phyloP scores from a whole-genome alignment of 1,140 invertebrate genomes.

The Oryzaephilus surinamensis region DNA sequence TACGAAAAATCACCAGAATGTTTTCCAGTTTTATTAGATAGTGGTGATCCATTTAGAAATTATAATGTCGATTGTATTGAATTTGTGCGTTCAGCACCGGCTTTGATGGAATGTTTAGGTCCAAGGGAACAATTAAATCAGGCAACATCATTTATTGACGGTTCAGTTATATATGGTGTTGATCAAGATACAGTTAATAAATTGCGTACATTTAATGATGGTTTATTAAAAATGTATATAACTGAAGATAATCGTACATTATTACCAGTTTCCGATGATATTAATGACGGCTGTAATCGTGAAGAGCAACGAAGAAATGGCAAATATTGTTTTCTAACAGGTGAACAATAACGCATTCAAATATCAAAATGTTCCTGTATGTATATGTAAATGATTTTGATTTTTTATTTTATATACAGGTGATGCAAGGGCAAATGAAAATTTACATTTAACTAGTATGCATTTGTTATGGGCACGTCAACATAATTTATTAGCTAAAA shows the following conservation, averaged over 20 bases:
- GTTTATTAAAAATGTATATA: conserved; percentile 51
- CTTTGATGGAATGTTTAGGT: conserved; percentile 73
- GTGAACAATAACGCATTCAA: conserved; percentile 27
- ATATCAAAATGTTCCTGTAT: not conserved
- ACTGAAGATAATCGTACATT: conserved; percentile 53
- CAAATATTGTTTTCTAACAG: conserved; percentile 66
- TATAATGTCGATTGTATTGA: conserved; percentile 66
- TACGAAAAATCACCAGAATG: conserved; percentile 61
- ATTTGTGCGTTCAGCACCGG: conserved; percentile 72
- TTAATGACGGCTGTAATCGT: conserved; percentile 64
- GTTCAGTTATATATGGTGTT: conserved; percentile 73
- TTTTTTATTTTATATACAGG: conserved; percentile 38
- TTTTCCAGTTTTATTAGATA: conserved; percentile 58
- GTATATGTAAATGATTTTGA: conserved; percentile 4
- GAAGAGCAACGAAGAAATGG: conserved; percentile 51
- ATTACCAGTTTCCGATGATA: conserved; percentile 58
- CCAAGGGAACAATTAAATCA: conserved; percentile 84
- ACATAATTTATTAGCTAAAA: conserved; percentile 66
- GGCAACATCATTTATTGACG: conserved; percentile 84
- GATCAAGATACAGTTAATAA: conserved; percentile 40
- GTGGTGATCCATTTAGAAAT: conserved; percentile 57
- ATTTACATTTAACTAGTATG: conserved; percentile 73
- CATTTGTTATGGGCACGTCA: conserved; percentile 69
- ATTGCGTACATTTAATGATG: conserved; percentile 47
- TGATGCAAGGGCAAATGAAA: conserved; percentile 69